phyloP scores from a whole-genome alignment of 2,113 vertebrate genomes.

The Alosa alosa region DNA sequence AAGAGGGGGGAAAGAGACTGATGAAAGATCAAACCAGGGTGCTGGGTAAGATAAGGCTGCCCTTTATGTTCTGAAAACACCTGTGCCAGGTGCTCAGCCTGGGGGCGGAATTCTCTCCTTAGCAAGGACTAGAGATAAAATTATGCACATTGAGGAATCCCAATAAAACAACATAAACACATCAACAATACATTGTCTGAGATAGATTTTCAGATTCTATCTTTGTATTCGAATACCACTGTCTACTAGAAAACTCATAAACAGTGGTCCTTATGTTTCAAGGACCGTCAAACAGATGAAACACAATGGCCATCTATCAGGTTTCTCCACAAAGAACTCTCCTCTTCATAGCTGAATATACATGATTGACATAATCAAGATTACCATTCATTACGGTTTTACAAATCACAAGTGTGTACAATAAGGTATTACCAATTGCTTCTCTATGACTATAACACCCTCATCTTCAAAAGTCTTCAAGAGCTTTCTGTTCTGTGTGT shows the following conservation, averaged over 20 bases:
- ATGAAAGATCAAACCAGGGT: constrained; percentile 1
- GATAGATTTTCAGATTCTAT: too few relatives aligned
- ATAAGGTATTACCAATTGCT: not conserved
- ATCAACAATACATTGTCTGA: too few relatives aligned
- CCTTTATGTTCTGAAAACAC: not conserved
- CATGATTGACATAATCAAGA: not conserved
- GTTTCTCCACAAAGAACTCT: not conserved
- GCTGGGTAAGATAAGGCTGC: not conserved
- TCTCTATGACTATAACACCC: not conserved
- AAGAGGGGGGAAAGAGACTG: not conserved
- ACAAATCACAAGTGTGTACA: not conserved
- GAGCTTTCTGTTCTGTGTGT: not conserved
- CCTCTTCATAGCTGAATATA: not conserved
- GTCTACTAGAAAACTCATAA: not conserved
- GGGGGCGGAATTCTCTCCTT: not conserved
- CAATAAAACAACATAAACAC: not conserved
- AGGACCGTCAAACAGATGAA: not conserved
- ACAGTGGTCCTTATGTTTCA: not conserved
- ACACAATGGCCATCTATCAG: not conserved
- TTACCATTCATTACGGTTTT: not conserved
- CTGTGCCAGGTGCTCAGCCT: not conserved
- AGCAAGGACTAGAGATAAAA: not conserved
- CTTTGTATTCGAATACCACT: not conserved
- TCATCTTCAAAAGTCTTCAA: not conserved
- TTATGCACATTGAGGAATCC: not conserved